Percentiles rank a stretch among this genome's conserved stretches.
Conservation (phyloP, 2,888 invertebrate genomes). For the Oligia fasciuncula region DNA sequence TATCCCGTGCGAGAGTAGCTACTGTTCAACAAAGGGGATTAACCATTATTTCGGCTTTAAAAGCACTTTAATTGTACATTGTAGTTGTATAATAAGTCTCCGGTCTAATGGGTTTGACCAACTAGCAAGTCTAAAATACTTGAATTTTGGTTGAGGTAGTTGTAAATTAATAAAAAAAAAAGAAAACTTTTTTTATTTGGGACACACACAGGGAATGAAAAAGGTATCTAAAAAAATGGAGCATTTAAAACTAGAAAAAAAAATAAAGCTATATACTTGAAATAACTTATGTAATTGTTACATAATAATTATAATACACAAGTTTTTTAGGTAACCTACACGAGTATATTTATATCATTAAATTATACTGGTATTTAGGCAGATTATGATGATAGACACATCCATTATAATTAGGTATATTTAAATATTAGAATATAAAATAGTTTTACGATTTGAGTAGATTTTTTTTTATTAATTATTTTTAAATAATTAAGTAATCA, state of each 20-base stretch:
- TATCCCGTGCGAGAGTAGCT: not conserved
- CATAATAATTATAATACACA: not conserved
- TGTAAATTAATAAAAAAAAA: not conserved
- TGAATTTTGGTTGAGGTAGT: not conserved
- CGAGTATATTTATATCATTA: no score
- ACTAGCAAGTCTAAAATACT: not conserved
- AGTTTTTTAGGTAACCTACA: not conserved
- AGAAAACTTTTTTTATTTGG: no score
- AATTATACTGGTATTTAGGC: no score
- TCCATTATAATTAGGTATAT: no score
- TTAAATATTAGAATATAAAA: not conserved
- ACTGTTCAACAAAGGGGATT: not conserved
- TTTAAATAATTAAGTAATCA: no score
- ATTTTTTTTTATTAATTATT: not conserved
- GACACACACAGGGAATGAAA: no score
- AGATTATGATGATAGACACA: no score
- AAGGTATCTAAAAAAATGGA: no score
- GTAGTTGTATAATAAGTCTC: not conserved
- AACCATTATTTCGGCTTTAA: not conserved
- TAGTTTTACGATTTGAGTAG: not conserved
- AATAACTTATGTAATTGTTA: not conserved
- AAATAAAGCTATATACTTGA: not conserved
- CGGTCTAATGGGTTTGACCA: not conserved
- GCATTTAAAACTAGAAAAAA: no score
- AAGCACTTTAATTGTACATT: not conserved